Evolutionary conservation across 2,113 vertebrate genomes (phyloP).

Genomic region (Pluvianellus socialis): DNA sequence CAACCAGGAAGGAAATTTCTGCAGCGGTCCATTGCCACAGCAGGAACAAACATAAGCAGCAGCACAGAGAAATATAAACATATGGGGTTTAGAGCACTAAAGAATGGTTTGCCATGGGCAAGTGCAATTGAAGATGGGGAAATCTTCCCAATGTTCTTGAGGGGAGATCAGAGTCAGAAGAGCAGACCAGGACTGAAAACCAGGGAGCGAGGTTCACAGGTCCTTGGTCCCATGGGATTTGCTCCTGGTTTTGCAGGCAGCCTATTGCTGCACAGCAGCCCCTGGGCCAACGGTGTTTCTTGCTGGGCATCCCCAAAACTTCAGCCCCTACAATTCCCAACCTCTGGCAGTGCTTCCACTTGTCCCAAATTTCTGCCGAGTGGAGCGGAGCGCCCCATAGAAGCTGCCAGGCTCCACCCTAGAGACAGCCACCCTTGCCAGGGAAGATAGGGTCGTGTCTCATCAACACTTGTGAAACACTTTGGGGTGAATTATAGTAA

Average conservation of each 20-base stretch:
- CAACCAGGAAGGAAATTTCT: neutral
- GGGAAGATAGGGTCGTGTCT: neutral
- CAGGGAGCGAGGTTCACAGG: neutral
- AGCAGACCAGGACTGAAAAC: neutral
- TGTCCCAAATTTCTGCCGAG: neutral
- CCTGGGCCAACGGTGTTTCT: neutral
- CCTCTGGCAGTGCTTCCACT: neutral
- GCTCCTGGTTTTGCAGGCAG: neutral
- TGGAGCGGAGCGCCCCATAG: rapidly evolving
- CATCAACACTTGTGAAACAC: neutral
- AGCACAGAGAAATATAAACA: neutral
- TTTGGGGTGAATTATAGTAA: neutral
- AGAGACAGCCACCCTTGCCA: neutral
- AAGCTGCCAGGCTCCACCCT: neutral
- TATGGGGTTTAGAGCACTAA: neutral
- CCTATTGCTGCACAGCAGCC: neutral
- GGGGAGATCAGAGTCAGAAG: neutral
- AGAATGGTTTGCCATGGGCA: neutral
- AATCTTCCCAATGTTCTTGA: neutral
- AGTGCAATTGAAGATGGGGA: rapidly evolving
- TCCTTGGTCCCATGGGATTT: neutral
- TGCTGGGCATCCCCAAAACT: neutral
- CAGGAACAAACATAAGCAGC: neutral
- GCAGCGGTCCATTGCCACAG: neutral
- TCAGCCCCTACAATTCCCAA: neutral